phyloP scores from a whole-genome alignment of 2,888 invertebrate species.

The Macrosoma leucophasiata region DNA sequence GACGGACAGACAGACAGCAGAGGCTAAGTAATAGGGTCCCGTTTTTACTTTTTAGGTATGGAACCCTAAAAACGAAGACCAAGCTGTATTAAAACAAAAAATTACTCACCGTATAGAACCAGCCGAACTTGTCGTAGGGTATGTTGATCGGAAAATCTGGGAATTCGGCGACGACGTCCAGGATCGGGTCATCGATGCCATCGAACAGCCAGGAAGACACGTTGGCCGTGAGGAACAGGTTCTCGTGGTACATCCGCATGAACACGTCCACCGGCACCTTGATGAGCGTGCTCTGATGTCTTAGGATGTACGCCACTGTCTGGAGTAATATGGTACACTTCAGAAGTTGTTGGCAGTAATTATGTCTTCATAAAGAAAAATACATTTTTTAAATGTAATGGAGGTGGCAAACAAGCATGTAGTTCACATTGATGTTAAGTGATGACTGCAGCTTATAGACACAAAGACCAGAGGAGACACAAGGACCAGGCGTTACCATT shows the following conservation, averaged over 20 bases:
- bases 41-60: no score
- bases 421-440: no score
- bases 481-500: no score
- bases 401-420: slow-evolving; percentile 5
- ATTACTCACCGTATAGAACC: slow-evolving; percentile 88
- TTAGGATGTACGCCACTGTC: slow-evolving; percentile 79
- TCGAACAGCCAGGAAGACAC: slow-evolving; percentile 84
- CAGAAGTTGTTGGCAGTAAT: no score
- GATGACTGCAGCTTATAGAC: no score
- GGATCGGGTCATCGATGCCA: slow-evolving; percentile 85
- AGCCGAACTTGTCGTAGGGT: slow-evolving; percentile 87
- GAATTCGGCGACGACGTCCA: slow-evolving; percentile 73
- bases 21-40: no score
- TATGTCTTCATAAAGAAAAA: no score
- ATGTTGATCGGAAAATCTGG: slow-evolving; percentile 72
- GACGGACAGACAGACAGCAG: no score
- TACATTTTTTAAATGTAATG: slow-evolving; percentile 29
- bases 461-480: no score
- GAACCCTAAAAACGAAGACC: no score
- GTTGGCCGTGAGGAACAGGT: slow-evolving; percentile 77
- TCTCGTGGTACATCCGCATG: slow-evolving; percentile 68
- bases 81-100: no score
- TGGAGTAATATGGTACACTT: no score
- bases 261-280: slow-evolving; percentile 68
- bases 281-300: slow-evolving; percentile 49